Conservation (phyloP, 2,888 invertebrate genomes). For the Drosophila eohydei region DNA sequence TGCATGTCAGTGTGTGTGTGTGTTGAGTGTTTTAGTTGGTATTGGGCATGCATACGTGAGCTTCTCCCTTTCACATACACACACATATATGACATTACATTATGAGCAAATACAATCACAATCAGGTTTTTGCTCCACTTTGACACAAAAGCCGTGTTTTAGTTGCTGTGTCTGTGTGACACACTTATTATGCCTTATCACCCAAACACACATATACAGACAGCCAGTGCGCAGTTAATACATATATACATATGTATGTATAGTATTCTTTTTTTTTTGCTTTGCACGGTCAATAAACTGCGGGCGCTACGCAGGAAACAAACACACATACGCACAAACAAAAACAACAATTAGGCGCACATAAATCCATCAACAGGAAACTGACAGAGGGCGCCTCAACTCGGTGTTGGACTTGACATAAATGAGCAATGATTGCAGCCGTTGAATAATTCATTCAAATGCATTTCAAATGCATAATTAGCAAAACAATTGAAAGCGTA, state of each 20-base stretch:
- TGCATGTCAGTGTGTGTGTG: slow-evolving; percentile 6
- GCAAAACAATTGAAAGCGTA: slow-evolving; percentile 2
- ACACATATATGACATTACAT: slow-evolving; percentile 16
- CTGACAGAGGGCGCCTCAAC: slow-evolving; percentile 7
- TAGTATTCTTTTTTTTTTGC: slow-evolving; percentile 27
- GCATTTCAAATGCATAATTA: slow-evolving; percentile 24
- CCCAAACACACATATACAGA: slow-evolving; percentile 20
- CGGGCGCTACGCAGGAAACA: slow-evolving; percentile 43
- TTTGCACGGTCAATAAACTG: slow-evolving; percentile 54
- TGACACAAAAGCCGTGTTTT: slow-evolving; percentile 60
- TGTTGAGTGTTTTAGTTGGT: slow-evolving; percentile 16
- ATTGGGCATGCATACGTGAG: slow-evolving; percentile 46
- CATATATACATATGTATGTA: not conserved
- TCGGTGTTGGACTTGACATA: slow-evolving; percentile 27
- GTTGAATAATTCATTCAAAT: slow-evolving; percentile 46
- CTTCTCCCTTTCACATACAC: slow-evolving; percentile 34
- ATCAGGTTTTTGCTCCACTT: slow-evolving; percentile 68
- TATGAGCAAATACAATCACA: slow-evolving; percentile 51
- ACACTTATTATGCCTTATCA: slow-evolving; percentile 63
- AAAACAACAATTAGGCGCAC: slow-evolving; percentile 18
- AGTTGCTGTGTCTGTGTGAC: slow-evolving; percentile 55
- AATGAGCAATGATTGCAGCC: slow-evolving; percentile 31
- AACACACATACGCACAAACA: slow-evolving; percentile 18
- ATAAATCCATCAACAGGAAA: slow-evolving; percentile 32
- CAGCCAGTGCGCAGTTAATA: slow-evolving; percentile 37